phyloP scores from a whole-genome alignment of 2,113 vertebrate genomes.

The Campylomormyrus tamandua region DNA sequence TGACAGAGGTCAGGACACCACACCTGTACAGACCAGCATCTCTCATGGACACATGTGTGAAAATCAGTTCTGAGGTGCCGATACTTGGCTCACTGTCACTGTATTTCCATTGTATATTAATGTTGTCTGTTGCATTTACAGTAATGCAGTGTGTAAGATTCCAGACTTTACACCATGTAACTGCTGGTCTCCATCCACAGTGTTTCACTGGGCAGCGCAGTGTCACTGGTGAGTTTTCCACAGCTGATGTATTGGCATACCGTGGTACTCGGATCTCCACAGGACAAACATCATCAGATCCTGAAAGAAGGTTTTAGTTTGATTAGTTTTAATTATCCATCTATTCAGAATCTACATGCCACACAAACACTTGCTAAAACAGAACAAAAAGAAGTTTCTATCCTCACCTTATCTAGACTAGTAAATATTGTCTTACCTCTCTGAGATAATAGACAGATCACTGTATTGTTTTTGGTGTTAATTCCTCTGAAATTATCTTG shows the following conservation, averaged over 20 bases:
- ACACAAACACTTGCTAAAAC: background rate
- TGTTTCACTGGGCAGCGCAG: background rate
- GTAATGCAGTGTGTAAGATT: fast-evolving
- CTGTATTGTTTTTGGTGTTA: background rate
- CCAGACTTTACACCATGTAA: background rate
- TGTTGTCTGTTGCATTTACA: background rate
- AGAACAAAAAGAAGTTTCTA: background rate
- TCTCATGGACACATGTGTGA: background rate
- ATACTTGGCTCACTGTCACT: background rate
- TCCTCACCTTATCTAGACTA: background rate
- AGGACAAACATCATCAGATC: background rate
- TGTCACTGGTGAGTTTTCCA: background rate
- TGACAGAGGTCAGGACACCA: background rate
- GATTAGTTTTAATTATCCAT: background rate
- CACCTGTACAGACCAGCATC: background rate
- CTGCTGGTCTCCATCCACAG: background rate
- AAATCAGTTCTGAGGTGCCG: background rate
- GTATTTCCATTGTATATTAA: background rate
- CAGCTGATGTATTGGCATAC: background rate
- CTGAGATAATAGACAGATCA: background rate
- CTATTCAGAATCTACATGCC: background rate
- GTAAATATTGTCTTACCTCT: background rate
- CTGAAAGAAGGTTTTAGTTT: background rate
- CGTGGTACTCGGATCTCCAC: background rate
- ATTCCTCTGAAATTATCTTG: background rate